phyloP scores from a whole-genome alignment of 2,888 invertebrate genomes.

The Spicauda simplicius region DNA sequence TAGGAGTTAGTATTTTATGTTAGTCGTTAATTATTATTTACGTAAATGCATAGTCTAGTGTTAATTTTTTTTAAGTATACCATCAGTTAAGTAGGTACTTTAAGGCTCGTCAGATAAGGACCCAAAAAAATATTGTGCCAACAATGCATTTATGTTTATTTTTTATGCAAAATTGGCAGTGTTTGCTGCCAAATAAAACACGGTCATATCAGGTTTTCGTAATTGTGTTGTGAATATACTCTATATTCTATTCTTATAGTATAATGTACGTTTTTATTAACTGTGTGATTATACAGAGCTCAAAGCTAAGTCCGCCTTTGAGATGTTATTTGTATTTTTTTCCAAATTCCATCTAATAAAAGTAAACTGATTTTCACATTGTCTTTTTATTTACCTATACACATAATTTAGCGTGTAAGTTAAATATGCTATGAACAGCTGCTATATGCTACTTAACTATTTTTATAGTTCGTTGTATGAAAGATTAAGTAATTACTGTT shows the following conservation, averaged over 20 bases:
- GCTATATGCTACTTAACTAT: too few relatives aligned
- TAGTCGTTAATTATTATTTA: slow-evolving; percentile 81
- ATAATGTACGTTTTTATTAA: slow-evolving; percentile 45
- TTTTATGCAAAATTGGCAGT: slow-evolving; percentile 32
- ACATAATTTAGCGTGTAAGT: too few relatives aligned
- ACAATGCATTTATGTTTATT: slow-evolving; percentile 31
- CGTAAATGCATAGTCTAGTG: slow-evolving; percentile 61
- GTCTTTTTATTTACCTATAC: slow-evolving; percentile 43
- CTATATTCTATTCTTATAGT: too few relatives aligned
- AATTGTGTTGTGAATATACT: slow-evolving; percentile 60
- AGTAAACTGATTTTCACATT: slow-evolving; percentile 67
- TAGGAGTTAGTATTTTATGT: slow-evolving; percentile 78
- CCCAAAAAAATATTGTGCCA: slow-evolving; percentile 57
- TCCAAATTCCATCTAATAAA: slow-evolving; percentile 77
- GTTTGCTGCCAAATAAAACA: slow-evolving; percentile 58
- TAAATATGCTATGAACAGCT: too few relatives aligned
- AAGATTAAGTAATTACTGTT: too few relatives aligned
- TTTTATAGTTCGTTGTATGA: too few relatives aligned
- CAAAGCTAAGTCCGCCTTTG: slow-evolving; percentile 68
- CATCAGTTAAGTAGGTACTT: slow-evolving; percentile 56
- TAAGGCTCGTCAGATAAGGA: slow-evolving; percentile 49
- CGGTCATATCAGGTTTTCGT: slow-evolving; percentile 46
- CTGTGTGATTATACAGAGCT: slow-evolving; percentile 66
- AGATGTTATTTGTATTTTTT: slow-evolving; percentile 69
- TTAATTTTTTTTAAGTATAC: slow-evolving; percentile 68